Evolutionary conservation across 2,888 invertebrate genomes (phyloP).

Genomic region (Cantharis lateralis): DNA sequence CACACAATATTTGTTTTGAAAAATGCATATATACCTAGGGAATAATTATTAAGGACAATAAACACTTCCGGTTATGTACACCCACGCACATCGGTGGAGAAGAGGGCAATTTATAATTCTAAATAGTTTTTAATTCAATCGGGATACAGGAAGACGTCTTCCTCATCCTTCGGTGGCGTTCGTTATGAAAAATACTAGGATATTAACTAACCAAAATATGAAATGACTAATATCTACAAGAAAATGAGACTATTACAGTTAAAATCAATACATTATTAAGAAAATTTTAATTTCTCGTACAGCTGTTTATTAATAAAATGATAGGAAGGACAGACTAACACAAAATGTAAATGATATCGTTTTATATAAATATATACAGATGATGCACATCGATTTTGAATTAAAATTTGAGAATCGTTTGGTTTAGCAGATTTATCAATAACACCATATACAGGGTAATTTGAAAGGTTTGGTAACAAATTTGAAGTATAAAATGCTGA

Average conservation of each 20-base stretch:
- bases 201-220: background rate
- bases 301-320: background rate
- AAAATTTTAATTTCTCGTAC: background rate
- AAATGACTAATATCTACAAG: background rate
- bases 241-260: background rate
- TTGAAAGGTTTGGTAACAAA: background rate
- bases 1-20: background rate
- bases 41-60: background rate
- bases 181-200: background rate
- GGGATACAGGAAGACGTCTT: constrained; percentile 40
- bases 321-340: background rate
- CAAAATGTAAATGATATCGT: background rate
- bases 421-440: background rate
- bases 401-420: background rate
- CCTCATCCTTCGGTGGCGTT: constrained; percentile 37
- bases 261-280: background rate
- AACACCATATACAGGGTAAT: background rate
- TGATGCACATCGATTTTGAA: background rate
- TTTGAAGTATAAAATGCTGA: background rate
- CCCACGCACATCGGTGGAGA: constrained; percentile 1
- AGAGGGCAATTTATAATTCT: constrained; percentile 2
- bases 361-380: background rate
- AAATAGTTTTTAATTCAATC: constrained; percentile 41
- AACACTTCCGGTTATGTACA: background rate
- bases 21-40: background rate